Base-by-base conservation (phyloP, 2,797 vertebrate genomes). In the Aplochiton taeniatus region DNA sequence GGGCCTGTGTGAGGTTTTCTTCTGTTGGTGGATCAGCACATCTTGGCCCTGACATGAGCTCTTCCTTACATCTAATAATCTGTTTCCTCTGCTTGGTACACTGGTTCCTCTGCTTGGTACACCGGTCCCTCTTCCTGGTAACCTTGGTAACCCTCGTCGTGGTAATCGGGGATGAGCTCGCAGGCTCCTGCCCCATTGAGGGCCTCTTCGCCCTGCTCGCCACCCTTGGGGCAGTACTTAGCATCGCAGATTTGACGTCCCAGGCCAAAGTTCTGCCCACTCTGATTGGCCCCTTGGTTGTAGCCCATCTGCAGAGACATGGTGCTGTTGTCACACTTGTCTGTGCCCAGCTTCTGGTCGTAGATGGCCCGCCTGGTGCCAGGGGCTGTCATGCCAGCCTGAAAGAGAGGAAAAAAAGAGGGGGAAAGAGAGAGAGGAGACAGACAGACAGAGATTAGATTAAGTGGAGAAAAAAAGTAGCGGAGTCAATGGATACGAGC, bases 301-400 rank as follows among this genome's bases (percentile, higher is more conserved):
- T 87, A 96, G 61, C 97, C 97, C 96, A 97, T 98, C 90, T 98
- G 97, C 59, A 98, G 93, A 0, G 96, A 97, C 94, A 96, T 94
- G 77, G 95, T 96, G 73, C 91, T 95, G 86, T 94, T 96, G 85
- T 98, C 97, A 0, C 97, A 98, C 80, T 95, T 96, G 63, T 98
- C 94, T 0, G 95, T 96, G 53, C 94, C 92, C 76, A 78, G 83
- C 78, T 98, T 98, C 79, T 93, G 87, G 18, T 98, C 94, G 0
- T 96, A 98, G 82, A 98, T 98, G 85, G 94, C 94, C 10, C 97
- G 89, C 31, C 96, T 90, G 13, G 96, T 98, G 58, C 97, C 97
- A 0, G 95, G 97, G 19, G 96, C 96, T 0, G 94, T 96, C 96
- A 98, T 98, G 61, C 97, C 97, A 78, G 96, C 90, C 97, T 98